Evolutionary conservation across 2,797 vertebrate genomes (phyloP), one percentile per base, ranked within the genome.

Genomic region (Takifugu ocellatus): DNA sequence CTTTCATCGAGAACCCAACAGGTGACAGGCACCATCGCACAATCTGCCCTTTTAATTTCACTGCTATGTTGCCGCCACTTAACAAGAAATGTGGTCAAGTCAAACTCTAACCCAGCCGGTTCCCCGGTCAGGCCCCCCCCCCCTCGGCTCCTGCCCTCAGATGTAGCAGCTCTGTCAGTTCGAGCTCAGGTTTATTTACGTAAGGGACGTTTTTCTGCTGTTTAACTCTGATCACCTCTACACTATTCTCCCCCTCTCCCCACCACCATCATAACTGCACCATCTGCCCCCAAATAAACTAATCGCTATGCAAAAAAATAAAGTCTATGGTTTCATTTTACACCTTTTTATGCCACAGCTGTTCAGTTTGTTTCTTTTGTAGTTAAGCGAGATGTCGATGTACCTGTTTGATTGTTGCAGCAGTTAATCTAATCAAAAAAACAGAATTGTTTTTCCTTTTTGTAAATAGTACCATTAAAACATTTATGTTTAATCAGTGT

Each of bases 401-500:
- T 87, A 87, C 82, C 85, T 84, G 87, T 92, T 89, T 61, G 82
- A 90, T 90, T 89, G 84, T 90, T 90, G 87, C 87, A 90, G 84
- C 87, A 87, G 86, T 90, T 91, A 84, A 88, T 74, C 79, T 83
- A 86, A 89, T 91, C 89, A 90, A 87, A 81, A 21, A 85, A 84
- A 81, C 87, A 84, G 82, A 91, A 81, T 88, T 86, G 83, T 83
- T 85, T 75, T 44, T 44, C 43, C 43, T 44, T 87, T 91, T 91
- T 93, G 92, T 92, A 92, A 91, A 93, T 93, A 93, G 90, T 87
- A 91, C 88, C 85, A 92, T 92, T 93, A 93, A 92, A 93, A 92
- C 88, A 89, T 90, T 90, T 89, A 89, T 92, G 90, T 91, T 89
- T 86, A 92, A 90, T 89, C 89, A 21, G 87, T 81, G 83, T 49